Base-by-base conservation (phyloP, 1,140 invertebrate species). In the Thaumatotibia leucotreta region DNA sequence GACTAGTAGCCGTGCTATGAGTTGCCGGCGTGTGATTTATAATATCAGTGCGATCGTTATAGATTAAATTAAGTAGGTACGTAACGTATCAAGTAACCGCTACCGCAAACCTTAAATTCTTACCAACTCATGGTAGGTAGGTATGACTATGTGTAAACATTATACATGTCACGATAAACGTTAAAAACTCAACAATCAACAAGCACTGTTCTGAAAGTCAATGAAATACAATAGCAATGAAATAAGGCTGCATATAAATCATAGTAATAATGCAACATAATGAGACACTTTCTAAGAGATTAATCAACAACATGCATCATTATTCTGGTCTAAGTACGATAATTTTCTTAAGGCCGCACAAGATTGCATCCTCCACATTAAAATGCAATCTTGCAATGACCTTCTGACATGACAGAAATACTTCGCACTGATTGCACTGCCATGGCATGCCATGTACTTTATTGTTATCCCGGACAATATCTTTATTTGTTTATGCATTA, bases 301-400 rank as follows among this genome's bases (percentile, higher is more conserved):
- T 45, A 45, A 45, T 45, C 39, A 45, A n/a, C n/a, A n/a, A 27
- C 23, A 52, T 52, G 50, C 50, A 52, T 23, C 20, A 52, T 52
- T 52, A 52, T 52, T 52, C 22, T 52, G 22, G 22, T 24, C 50
- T 24, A 52, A 52, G 50, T 52, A 52, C 50, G 20, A 52, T 52
- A 27, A 58, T 58, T 14, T 58, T 58, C 23, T 27, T 27, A 31
- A 58, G 52, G 52, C 14, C 52, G 52, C 24, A 24, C 23, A 29
- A 58, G 24, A 58, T 58, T 58, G 52, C 52, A 58, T 58, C 22
- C 24, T 23, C n/a, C 14, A 27, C 52, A 27, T 58, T 27, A 58
- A 8, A 58, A 27, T 58, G 52, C 52, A 58, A 58, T 58, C 23
- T 27, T 27, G 11, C 52, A 58, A 27, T 58, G 52, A 58, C 52